Conservation (phyloP, 1,140 invertebrate genomes). For the Pinna nobilis region DNA sequence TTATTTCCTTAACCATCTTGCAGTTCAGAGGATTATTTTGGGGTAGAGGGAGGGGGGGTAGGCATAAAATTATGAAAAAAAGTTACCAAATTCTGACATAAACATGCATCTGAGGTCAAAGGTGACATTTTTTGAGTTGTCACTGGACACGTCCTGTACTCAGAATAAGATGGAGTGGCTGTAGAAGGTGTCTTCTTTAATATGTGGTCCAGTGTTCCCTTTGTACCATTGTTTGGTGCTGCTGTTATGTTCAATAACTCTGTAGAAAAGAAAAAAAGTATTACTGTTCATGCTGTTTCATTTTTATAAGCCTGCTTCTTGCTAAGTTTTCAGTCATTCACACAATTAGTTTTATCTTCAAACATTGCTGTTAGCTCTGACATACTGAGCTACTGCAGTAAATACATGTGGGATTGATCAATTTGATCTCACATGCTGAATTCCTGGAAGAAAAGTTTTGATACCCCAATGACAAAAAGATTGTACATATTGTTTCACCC, state of each 20-base stretch:
- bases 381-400: no score
- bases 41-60: no score
- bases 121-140: neutral
- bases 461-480: no score
- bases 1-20: neutral
- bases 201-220: slow-evolving; percentile 52
- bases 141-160: slow-evolving; percentile 10
- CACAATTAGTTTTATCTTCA: no score
- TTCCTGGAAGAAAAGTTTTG: no score
- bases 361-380: no score
- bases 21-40: slow-evolving; percentile 4
- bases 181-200: slow-evolving; percentile 24
- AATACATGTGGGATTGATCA: no score
- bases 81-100: neutral
- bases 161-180: neutral
- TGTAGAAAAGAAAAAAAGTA: slow-evolving; percentile 29
- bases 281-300: no score
- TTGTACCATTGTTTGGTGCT: slow-evolving; percentile 75
- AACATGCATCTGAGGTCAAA: neutral
- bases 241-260: slow-evolving; percentile 77
- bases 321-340: no score
- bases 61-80: neutral
- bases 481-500: no score
- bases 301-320: no score
- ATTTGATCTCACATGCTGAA: no score